Evolutionary conservation across 2,797 vertebrate species (phyloP).

Genomic region (Apodemus agrarius): DNA sequence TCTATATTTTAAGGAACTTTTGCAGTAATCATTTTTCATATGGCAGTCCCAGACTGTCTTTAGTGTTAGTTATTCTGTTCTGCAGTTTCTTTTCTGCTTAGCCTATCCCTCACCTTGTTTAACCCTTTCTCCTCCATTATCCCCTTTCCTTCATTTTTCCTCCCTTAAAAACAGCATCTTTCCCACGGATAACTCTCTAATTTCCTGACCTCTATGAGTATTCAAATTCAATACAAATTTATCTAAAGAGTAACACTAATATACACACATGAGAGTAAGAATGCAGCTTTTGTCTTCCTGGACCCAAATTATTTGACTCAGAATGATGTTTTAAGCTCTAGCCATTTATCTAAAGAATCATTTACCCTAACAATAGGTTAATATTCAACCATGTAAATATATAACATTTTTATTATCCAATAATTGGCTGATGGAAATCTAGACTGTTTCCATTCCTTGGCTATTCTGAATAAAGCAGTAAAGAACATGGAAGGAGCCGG

Average conservation of each 20-base stretch:
- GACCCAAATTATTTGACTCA: not conserved
- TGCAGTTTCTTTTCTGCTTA: not conserved
- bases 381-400: not conserved
- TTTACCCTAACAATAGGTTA: not conserved
- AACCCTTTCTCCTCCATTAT: not conserved
- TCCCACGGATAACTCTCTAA: not conserved
- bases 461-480: not conserved
- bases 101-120: too few species aligned
- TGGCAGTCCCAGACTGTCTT: not conserved
- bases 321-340: not conserved
- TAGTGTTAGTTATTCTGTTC: not conserved
- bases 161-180: not conserved
- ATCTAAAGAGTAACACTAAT: not conserved
- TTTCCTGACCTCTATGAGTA: not conserved
- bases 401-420: not conserved
- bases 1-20: not conserved
- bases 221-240: not conserved
- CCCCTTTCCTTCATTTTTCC: not conserved
- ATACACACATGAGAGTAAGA: not conserved
- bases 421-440: not conserved
- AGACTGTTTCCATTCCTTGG: not conserved
- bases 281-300: not conserved
- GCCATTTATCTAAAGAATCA: not conserved
- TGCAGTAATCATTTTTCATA: not conserved
- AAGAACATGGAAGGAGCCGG: not conserved